Conservation (phyloP, 2,888 invertebrate species). For the Hoplodrina ambigua region DNA sequence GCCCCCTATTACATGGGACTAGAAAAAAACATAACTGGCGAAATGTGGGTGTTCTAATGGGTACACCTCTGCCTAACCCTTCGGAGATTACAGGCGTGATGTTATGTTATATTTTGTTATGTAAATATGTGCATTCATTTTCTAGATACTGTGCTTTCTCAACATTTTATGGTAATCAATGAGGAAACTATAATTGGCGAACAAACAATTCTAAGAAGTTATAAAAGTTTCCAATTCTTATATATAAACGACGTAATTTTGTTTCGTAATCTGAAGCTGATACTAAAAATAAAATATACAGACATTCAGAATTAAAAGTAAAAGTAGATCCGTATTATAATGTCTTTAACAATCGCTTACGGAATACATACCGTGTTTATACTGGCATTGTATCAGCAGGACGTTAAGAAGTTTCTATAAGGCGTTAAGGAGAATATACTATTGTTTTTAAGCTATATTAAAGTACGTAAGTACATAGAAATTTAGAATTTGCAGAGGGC, state of each 20-base stretch:
- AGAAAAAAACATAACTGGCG: too few relatives aligned
- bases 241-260: slow-evolving; percentile 10
- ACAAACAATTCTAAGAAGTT: slow-evolving; percentile 30
- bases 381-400: not conserved
- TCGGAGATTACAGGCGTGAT: too few relatives aligned
- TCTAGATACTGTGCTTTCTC: slow-evolving; percentile 22
- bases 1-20: too few relatives aligned
- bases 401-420: not conserved
- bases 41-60: too few relatives aligned
- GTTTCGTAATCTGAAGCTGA: slow-evolving; percentile 21
- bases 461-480: too few relatives aligned
- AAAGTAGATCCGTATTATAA: slow-evolving; percentile 22
- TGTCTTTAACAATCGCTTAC: slow-evolving; percentile 1
- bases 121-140: too few relatives aligned
- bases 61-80: too few relatives aligned
- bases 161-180: slow-evolving; percentile 21
- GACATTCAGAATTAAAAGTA: slow-evolving; percentile 36
- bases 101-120: too few relatives aligned
- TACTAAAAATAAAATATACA: slow-evolving; percentile 18
- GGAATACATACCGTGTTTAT: not conserved
- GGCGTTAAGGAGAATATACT: too few relatives aligned
- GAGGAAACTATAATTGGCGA: slow-evolving; percentile 14
- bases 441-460: too few relatives aligned
- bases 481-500: not conserved
- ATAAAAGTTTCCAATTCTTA: slow-evolving; percentile 14